These are phyloP conservation scores for Watersipora subatra DNA, from an alignment of 1,140 invertebrate species.

Conservation along the genomic window DNA sequence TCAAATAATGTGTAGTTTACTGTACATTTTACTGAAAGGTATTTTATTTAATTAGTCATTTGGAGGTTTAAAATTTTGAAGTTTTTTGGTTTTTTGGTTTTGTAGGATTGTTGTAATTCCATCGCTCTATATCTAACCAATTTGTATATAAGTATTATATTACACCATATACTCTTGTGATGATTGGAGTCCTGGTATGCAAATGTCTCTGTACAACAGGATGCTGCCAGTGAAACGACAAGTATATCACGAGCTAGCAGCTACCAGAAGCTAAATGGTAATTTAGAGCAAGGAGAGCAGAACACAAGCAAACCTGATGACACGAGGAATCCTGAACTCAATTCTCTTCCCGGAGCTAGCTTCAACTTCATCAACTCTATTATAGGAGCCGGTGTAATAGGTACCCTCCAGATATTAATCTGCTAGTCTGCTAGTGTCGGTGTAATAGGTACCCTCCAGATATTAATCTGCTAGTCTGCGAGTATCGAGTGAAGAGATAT, in stretches of 20 bases:
- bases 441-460: not conserved
- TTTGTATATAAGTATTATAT: too few species aligned
- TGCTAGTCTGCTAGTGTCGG: not conserved
- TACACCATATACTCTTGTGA: too few species aligned
- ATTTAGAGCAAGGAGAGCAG: conserved; percentile 1
- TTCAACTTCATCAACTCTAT: conserved; percentile 91
- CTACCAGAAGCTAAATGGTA: not conserved
- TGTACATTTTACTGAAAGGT: too few species aligned
- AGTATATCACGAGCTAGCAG: not conserved
- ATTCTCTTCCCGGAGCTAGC: conserved; percentile 60
- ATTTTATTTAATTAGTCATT: too few species aligned
- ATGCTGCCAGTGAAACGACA: conserved; percentile 1
- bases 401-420: conserved; percentile 41
- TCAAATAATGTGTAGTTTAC: too few species aligned
- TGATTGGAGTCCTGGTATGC: too few species aligned
- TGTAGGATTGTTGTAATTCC: too few species aligned
- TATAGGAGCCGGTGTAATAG: conserved; percentile 75
- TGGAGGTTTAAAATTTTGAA: too few species aligned
- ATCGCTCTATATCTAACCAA: too few species aligned
- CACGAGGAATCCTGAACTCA: conserved; percentile 19
- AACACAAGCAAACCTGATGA: conserved; percentile 19
- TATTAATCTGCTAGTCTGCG: not conserved
- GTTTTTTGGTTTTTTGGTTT: too few species aligned
- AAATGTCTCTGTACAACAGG: not conserved
- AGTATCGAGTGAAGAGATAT: too few species aligned